Evolutionary conservation across 2,113 vertebrate species (phyloP).

Genomic region (Rattus rattus): DNA sequence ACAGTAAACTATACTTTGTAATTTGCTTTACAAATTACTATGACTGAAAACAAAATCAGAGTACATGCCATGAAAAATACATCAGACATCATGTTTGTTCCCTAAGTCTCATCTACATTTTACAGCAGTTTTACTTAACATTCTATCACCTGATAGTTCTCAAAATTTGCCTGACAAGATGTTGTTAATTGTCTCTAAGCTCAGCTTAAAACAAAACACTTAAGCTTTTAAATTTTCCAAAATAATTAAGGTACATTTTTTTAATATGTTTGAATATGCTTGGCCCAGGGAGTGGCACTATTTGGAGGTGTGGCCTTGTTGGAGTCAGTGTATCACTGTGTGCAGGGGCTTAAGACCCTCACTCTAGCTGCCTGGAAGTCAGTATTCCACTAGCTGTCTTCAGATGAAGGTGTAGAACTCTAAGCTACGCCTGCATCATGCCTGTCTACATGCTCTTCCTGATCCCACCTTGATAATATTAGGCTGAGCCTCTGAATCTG

Average conservation of each 20-base stretch:
- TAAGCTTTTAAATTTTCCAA: neutral
- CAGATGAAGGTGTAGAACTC: no score
- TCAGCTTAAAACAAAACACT: neutral
- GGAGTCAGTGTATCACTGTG: no score
- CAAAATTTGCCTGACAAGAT: neutral
- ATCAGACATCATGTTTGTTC: neutral
- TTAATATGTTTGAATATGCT: no score
- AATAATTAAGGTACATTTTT: neutral
- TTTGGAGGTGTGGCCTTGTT: no score
- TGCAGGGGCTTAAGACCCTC: no score
- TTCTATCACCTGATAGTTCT: neutral
- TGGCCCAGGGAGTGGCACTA: no score
- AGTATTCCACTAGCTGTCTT: no score
- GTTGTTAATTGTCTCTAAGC: neutral
- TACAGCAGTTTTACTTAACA: neutral
- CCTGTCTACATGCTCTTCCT: no score
- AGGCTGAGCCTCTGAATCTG: no score
- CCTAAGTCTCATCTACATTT: neutral
- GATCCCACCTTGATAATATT: no score
- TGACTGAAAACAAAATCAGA: neutral
- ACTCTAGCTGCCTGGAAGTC: no score
- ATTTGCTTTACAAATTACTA: neutral
- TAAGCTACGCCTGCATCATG: no score
- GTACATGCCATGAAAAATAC: neutral
- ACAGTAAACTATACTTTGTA: neutral